Percentiles rank a stretch among this genome's conserved stretches.
phyloP scores from a whole-genome alignment of 1,140 invertebrate genomes.

The Zophobas morio region DNA sequence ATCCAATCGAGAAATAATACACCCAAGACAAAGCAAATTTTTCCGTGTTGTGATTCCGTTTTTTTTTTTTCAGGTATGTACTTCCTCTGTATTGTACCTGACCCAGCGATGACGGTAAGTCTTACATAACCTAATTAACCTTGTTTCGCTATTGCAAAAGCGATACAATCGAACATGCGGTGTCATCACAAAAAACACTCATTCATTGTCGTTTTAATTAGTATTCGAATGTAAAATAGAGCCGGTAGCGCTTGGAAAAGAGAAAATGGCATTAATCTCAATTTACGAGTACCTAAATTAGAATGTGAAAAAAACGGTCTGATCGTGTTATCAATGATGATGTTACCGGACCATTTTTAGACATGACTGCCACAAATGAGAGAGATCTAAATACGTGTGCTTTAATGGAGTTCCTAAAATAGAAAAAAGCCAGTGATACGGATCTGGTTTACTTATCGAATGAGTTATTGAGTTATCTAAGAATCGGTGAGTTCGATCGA shows the following conservation, averaged over 20 bases:
- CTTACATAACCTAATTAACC: conserved; percentile 22
- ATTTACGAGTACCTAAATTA: conserved; percentile 38
- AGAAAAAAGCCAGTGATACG: neutral
- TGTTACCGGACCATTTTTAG: conserved; percentile 25
- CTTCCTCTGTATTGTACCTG: neutral
- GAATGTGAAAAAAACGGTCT: conserved; percentile 19
- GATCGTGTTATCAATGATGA: conserved; percentile 27
- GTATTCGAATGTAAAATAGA: conserved; percentile 4
- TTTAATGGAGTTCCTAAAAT: conserved; percentile 9
- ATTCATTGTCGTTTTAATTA: conserved; percentile 35
- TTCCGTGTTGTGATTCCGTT: no score
- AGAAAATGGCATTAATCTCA: conserved; percentile 39
- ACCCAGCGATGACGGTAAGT: neutral
- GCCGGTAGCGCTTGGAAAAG: conserved; percentile 18
- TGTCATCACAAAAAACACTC: conserved; percentile 24
- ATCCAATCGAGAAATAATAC: neutral
- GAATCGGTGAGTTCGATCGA: conserved; percentile 13
- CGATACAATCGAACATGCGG: neutral
- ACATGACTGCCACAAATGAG: neutral
- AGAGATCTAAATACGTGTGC: conserved; percentile 6
- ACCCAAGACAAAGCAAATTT: no score
- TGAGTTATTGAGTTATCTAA: conserved; percentile 5
- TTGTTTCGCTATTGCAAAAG: conserved; percentile 5
- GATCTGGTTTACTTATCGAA: conserved; percentile 19
- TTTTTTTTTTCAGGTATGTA: conserved; percentile 3